Conservation (phyloP, 2,888 invertebrate genomes). For the Tetragnatha montana region DNA sequence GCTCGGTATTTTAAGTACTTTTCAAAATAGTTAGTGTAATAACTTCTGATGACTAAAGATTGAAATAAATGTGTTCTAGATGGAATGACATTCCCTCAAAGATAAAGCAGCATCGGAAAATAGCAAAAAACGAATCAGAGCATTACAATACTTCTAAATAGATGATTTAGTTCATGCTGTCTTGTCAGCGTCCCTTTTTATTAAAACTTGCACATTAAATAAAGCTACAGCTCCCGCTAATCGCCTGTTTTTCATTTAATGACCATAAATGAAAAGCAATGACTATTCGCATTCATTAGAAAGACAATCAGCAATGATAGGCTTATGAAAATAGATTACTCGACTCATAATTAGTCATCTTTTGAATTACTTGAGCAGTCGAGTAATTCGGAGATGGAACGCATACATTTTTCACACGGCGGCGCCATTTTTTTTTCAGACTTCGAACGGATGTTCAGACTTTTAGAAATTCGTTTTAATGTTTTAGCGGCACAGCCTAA, state of each 20-base stretch:
- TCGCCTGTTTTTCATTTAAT: not conserved
- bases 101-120: not conserved
- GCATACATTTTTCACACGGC: not conserved
- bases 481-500: not conserved
- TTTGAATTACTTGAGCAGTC: slow-evolving; percentile 16
- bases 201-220: not conserved
- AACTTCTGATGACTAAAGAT: too few species aligned
- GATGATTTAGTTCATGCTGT: not conserved
- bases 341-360: slow-evolving; percentile 31
- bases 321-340: slow-evolving; percentile 33
- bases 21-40: too few species aligned
- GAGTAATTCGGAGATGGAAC: not conserved
- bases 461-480: not conserved
- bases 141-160: not conserved
- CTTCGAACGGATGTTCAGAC: not conserved
- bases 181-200: not conserved
- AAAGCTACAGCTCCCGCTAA: not conserved
- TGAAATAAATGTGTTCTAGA: too few species aligned
- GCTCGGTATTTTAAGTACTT: too few species aligned
- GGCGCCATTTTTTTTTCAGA: not conserved
- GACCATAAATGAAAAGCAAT: not conserved
- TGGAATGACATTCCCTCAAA: not conserved
- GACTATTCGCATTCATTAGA: not conserved
- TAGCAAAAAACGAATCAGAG: not conserved
- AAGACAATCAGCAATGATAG: not conserved